These are phyloP conservation scores for Pollicipes pollicipes DNA, from an alignment of 1,140 invertebrate genomes.

Conservation along the genomic window DNA sequence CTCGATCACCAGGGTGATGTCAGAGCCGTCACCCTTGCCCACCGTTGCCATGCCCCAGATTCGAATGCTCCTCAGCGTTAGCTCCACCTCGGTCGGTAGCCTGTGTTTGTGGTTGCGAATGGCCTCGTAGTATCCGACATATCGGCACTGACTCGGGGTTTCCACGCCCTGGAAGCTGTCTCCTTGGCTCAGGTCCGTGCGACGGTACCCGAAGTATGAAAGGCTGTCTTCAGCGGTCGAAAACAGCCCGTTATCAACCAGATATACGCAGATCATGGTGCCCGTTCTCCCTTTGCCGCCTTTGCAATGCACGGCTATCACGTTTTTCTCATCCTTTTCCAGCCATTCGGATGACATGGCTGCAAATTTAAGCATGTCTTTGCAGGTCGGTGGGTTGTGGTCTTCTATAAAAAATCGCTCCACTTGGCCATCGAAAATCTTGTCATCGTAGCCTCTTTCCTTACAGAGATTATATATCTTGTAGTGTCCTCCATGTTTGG, in stretches of 20 bases:
- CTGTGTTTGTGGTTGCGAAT: constrained; percentile 28
- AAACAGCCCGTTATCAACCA: constrained; percentile 34
- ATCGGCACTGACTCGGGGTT: constrained; percentile 29
- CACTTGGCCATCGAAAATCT: constrained; percentile 36
- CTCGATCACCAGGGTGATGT: constrained; percentile 24
- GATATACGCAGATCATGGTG: constrained; percentile 38
- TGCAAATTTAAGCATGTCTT: constrained; percentile 33
- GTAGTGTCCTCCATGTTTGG: constrained; percentile 37
- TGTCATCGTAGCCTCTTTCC: constrained; percentile 38
- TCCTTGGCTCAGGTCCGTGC: constrained; percentile 34
- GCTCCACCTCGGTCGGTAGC: constrained; percentile 25
- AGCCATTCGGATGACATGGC: constrained; percentile 34
- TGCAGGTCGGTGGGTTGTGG: constrained; percentile 38
- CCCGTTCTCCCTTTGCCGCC: constrained; percentile 42
- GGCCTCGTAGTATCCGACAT: constrained; percentile 36
- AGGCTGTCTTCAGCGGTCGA: constrained; percentile 33
- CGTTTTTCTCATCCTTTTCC: constrained; percentile 31
- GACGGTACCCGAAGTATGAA: constrained; percentile 34
- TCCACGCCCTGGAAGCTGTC: constrained; percentile 38
- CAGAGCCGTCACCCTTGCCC: constrained; percentile 33
- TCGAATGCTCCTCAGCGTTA: constrained; percentile 27
- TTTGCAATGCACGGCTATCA: constrained; percentile 46
- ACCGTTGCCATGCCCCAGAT: constrained; percentile 26
- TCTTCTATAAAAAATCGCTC: constrained; percentile 38
- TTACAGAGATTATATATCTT: constrained; percentile 43